Conservation (phyloP, 2,113 vertebrate species). For the Corythornis madagascariensis region DNA sequence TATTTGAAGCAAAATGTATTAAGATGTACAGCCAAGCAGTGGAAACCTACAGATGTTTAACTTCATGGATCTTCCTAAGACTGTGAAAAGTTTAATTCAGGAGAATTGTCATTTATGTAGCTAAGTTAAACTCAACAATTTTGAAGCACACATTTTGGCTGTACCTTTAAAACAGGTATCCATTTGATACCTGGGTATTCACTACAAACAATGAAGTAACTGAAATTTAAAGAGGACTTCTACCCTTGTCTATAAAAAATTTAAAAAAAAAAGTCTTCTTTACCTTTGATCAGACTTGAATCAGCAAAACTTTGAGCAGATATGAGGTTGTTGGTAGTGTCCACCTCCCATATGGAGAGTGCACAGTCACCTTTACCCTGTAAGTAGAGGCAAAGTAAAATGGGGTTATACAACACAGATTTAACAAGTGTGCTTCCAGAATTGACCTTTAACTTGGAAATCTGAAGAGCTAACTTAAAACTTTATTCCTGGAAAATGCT, state of each 20-base stretch:
- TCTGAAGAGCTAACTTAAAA: background rate
- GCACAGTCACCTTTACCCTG: conserved; percentile 82
- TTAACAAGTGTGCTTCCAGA: background rate
- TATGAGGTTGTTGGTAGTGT: conserved; percentile 70
- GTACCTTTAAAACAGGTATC: background rate
- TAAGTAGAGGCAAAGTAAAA: background rate
- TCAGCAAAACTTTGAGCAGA: conserved; percentile 73
- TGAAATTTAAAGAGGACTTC: background rate
- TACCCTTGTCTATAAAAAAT: background rate
- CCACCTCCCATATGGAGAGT: conserved; percentile 85
- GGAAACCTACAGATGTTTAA: background rate
- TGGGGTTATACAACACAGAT: background rate
- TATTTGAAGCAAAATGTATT: background rate
- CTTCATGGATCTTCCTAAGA: background rate
- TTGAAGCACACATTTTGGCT: background rate
- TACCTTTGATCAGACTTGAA: conserved; percentile 86
- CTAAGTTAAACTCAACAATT: background rate
- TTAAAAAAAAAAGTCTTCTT: background rate
- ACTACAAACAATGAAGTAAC: background rate
- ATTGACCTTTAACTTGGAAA: background rate
- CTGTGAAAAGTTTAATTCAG: background rate
- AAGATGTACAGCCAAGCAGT: background rate
- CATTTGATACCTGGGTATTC: background rate
- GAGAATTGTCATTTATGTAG: background rate
- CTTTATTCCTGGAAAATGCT: background rate